Conservation (phyloP, 2,797 vertebrate species). For the Sebastes ruberrimus region DNA sequence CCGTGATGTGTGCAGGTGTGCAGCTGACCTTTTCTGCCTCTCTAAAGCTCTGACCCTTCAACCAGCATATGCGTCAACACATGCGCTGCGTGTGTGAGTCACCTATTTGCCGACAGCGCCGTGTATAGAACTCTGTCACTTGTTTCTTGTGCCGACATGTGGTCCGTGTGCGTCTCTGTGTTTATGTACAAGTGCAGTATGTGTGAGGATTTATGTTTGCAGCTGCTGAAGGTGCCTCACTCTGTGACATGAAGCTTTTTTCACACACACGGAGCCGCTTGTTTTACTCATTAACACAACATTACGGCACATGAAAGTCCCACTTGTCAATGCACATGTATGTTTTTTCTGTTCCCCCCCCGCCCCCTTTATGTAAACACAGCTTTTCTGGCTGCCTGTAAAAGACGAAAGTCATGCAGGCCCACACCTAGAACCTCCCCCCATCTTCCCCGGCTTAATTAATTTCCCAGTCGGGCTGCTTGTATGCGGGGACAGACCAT, state of each 20-base stretch:
- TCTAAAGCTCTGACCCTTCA: constrained; percentile 19
- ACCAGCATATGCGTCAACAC: constrained; percentile 46
- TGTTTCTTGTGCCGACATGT: constrained; percentile 39
- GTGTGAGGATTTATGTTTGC: constrained; percentile 44
- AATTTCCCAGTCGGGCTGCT: constrained; percentile 51
- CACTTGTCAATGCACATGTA: constrained; percentile 55
- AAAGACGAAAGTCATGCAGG: constrained; percentile 20
- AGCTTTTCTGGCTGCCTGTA: constrained; percentile 26
- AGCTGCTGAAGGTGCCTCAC: constrained; percentile 47
- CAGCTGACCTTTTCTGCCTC: constrained; percentile 40
- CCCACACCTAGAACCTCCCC: neutral
- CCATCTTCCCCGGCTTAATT: constrained; percentile 37
- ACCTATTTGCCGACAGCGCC: constrained; percentile 15
- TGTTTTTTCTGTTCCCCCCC: constrained; percentile 49
- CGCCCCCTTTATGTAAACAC: constrained; percentile 31
- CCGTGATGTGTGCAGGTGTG: constrained; percentile 49
- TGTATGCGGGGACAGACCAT: constrained; percentile 47
- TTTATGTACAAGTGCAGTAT: constrained; percentile 32
- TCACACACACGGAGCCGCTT: constrained; percentile 23
- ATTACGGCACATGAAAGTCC: constrained; percentile 53
- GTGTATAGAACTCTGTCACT: constrained; percentile 7
- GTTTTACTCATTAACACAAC: constrained; percentile 63
- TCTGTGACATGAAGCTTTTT: constrained; percentile 29
- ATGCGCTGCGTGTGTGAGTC: constrained; percentile 28
- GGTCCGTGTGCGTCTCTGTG: constrained; percentile 30